Evolutionary conservation across 1,140 invertebrate genomes (phyloP).

Genomic region (Apis florea): DNA sequence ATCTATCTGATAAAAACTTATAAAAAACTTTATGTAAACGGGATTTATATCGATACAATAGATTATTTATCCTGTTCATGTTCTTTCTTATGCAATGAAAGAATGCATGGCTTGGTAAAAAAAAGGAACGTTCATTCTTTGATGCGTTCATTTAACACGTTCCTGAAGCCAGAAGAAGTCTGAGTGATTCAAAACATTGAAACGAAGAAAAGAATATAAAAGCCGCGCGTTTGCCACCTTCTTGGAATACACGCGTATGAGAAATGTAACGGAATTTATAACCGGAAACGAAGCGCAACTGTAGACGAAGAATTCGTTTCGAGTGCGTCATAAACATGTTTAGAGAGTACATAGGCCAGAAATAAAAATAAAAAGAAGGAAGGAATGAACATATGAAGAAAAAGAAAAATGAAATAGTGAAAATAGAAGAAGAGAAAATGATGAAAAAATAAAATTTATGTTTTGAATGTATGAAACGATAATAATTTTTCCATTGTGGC

Average conservation of each 20-base stretch:
- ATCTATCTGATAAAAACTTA: constrained; percentile 4
- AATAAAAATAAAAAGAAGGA: constrained; percentile 53
- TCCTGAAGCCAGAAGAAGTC: constrained; percentile 12
- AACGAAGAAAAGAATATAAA: constrained; percentile 24
- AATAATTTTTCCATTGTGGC: constrained; percentile 22
- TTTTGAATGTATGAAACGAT: constrained; percentile 29
- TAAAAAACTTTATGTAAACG: constrained; percentile 13
- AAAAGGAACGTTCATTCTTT: constrained; percentile 12
- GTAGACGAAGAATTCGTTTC: constrained; percentile 22
- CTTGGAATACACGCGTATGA: constrained; percentile 58
- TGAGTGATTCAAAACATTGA: constrained; percentile 3
- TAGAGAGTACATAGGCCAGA: constrained; percentile 66
- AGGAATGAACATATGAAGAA: not conserved
- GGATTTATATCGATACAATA: not conserved
- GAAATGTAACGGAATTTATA: constrained; percentile 11
- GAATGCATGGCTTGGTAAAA: constrained; percentile 11
- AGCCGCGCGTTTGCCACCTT: not conserved
- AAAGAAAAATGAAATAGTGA: not conserved
- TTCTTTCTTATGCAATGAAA: constrained; percentile 45
- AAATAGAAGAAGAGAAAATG: not conserved
- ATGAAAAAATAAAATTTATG: constrained; percentile 10
- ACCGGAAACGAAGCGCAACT: constrained; percentile 23
- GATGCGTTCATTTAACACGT: not conserved
- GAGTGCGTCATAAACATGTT: constrained; percentile 60
- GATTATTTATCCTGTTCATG: not conserved